Evolutionary conservation across 2,888 invertebrate genomes (phyloP), one percentile per base, ranked within the genome.

Genomic region (Drosophila vallismaia): DNA sequence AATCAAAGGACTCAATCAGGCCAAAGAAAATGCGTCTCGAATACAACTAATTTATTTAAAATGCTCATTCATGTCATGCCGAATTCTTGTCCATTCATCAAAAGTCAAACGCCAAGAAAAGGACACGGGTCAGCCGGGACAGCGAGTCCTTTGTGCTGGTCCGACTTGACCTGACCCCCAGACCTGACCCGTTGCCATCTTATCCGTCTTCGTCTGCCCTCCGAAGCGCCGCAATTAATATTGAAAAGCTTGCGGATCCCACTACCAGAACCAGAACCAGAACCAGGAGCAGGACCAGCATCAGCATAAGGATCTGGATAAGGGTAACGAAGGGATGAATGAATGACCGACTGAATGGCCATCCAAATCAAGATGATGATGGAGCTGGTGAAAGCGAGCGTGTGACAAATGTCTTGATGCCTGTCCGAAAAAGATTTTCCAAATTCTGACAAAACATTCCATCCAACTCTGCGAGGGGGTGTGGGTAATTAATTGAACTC

Each of bases 41-140:
- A 87, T 79, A 72, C 88, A 85, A 85, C 86, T 84, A 84, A 84
- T 84, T 84, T 84, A 84, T 84, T 84, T 84, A 84, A 84, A 84
- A 84, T 87, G 87, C 84, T 73, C 86, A 82, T 84, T 84, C 86
- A 87, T 85, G 83, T 73, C 84, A 82, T 71, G 70, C 73, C 83
- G 76, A 82, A 85, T 86, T 84, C 79, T 73, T 73, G 78, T 73
- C 86, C 75, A 87, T 87, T 87, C 87, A 84, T 84, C 84, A 84
- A 85, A 87, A 83, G 88, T 82, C 88, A 83, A 82, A 55, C 29
- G 40, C 38, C 14, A 31, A 40, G 19, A 8, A 56, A 74, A 63
- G 85, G 86, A 79, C 87, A 76, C 62, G 87, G 80, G 79, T 85
- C 83, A 85, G 76, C 28, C 28, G 4, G 28, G 28, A 28, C 87